Percentiles rank a stretch among this genome's conserved stretches.
Conservation (phyloP, 1,140 invertebrate species). For the Varroa destructor region DNA sequence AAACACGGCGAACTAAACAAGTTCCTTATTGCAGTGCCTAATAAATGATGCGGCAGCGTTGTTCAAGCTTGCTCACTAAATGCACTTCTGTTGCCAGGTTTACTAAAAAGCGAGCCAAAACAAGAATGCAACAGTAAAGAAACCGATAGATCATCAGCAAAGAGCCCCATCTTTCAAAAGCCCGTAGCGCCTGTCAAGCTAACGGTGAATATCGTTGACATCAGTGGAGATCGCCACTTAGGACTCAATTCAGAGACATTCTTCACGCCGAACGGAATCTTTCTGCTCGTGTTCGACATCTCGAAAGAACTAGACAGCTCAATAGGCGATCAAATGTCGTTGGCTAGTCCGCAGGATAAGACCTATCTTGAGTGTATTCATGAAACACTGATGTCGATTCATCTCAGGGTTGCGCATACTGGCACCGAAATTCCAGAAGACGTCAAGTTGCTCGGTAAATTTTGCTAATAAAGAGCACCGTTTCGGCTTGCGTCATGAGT, state of each 20-base stretch:
- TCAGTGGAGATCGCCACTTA: conserved; percentile 1
- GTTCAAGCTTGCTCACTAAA: no score
- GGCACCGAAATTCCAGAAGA: conserved; percentile 14
- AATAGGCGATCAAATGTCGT: not conserved
- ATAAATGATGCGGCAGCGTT: no score
- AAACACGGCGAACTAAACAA: no score
- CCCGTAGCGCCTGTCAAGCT: not conserved
- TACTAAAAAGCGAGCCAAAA: conserved; percentile 15
- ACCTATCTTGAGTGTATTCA: conserved; percentile 21
- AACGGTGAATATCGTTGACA: conserved; percentile 16
- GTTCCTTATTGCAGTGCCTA: no score
- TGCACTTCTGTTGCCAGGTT: no score
- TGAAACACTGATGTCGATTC: conserved; percentile 24
- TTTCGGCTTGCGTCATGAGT: conserved; percentile 12
- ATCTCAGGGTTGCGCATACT: conserved; percentile 7
- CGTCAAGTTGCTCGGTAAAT: not conserved
- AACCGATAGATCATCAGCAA: conserved; percentile 22
- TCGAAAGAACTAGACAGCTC: conserved; percentile 2
- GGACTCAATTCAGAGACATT: conserved; percentile 14
- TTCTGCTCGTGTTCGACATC: conserved; percentile 4
- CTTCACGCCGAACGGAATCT: conserved; percentile 21
- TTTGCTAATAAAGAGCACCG: no score
- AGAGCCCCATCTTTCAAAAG: not conserved
- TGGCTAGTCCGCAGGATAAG: conserved; percentile 14
- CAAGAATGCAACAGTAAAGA: conserved; percentile 24